A percentile compares a stretch with the other conserved stretches of the same genome.
phyloP scores from a whole-genome alignment of 2,888 invertebrate genomes.

The Spisula solida region DNA sequence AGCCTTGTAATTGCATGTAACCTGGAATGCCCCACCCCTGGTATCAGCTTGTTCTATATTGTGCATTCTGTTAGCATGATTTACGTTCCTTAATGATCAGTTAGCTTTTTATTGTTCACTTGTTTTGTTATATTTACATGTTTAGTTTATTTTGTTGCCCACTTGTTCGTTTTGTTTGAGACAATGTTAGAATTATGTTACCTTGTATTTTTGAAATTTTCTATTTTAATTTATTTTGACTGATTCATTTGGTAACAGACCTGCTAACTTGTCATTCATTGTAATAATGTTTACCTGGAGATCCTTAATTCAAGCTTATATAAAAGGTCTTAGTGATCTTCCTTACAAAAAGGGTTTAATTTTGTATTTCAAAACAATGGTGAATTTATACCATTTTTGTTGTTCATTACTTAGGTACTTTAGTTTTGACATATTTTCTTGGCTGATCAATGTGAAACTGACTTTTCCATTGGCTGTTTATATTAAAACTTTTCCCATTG shows the following conservation, averaged over 20 bases:
- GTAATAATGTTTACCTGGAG: not conserved
- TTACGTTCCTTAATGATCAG: not conserved
- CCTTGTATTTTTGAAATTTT: not conserved
- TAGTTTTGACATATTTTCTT: no score
- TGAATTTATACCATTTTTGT: no score
- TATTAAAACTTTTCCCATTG: not conserved
- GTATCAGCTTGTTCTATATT: not conserved
- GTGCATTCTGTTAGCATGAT: not conserved
- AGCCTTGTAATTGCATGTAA: constrained; percentile 1
- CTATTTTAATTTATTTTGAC: not conserved
- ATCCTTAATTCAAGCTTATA: not conserved
- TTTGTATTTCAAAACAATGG: no score
- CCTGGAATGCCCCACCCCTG: not conserved
- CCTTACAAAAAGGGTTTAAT: not conserved
- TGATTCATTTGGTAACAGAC: not conserved
- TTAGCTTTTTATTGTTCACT: not conserved
- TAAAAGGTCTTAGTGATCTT: not conserved
- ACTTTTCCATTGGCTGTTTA: no score
- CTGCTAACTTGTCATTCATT: constrained; percentile 22
- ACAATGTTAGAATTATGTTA: constrained; percentile 10
- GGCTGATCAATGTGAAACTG: no score
- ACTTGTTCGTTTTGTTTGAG: constrained; percentile 7
- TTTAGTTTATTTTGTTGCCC: not conserved
- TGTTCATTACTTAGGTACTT: no score
- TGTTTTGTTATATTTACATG: not conserved